Conservation (phyloP, 2,888 invertebrate species). For the Hirtodrosophila duncani region DNA sequence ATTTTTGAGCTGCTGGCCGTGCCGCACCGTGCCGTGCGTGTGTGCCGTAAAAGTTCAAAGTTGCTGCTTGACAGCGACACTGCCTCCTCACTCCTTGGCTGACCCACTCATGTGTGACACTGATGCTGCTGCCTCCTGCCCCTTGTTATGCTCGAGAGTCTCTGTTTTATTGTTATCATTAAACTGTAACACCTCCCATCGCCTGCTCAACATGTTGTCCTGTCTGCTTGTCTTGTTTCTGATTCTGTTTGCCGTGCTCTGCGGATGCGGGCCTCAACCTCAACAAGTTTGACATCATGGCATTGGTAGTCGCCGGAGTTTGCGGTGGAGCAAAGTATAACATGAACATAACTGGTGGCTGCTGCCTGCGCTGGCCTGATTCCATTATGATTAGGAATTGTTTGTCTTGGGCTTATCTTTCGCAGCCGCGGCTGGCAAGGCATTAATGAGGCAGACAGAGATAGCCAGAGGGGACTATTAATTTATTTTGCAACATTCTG, state of each 20-base stretch:
- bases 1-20: slow-evolving; percentile 32
- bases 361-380: slow-evolving; percentile 28
- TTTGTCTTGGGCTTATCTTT: slow-evolving; percentile 56
- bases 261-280: slow-evolving; percentile 37
- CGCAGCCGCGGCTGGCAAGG: slow-evolving; percentile 32
- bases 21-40: not conserved
- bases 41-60: slow-evolving; percentile 42
- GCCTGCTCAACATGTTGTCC: slow-evolving; percentile 38
- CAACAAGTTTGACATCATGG: slow-evolving; percentile 64
- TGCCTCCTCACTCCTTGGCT: slow-evolving; percentile 2
- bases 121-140: slow-evolving; percentile 67
- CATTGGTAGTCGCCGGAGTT: slow-evolving; percentile 10
- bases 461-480: slow-evolving; percentile 18
- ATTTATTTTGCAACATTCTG: slow-evolving; percentile 22
- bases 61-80: slow-evolving; percentile 41
- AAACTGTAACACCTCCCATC: slow-evolving; percentile 57
- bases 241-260: slow-evolving; percentile 1
- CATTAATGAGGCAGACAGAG: slow-evolving; percentile 45
- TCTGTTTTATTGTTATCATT: slow-evolving; percentile 74
- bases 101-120: slow-evolving; percentile 45
- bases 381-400: slow-evolving; percentile 68
- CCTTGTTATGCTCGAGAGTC: slow-evolving; percentile 50
- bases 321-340: not conserved
- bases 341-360: slow-evolving; percentile 1
- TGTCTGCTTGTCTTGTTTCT: slow-evolving; percentile 35